phyloP scores from a whole-genome alignment of 2,888 invertebrate genomes.

The Lepidocyrtinus sp. region DNA sequence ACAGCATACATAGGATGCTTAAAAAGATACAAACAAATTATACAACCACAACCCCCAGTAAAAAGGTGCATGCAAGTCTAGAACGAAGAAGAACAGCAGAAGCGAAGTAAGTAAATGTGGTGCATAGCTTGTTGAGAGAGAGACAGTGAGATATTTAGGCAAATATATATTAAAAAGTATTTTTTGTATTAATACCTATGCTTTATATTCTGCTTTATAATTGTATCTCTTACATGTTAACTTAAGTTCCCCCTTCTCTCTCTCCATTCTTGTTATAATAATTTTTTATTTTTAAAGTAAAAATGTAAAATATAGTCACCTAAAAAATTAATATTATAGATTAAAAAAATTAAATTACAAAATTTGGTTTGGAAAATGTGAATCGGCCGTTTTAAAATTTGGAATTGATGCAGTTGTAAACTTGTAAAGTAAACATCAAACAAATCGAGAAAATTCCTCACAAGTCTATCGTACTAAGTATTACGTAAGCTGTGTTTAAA shows the following conservation, averaged over 20 bases:
- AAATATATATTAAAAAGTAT: not conserved
- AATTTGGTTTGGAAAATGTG: no score
- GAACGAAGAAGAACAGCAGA: slow-evolving; percentile 21
- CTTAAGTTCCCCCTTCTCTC: slow-evolving; percentile 49
- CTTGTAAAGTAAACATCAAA: no score
- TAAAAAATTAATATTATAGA: slow-evolving; percentile 25
- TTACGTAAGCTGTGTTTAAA: no score
- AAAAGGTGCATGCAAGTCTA: not conserved
- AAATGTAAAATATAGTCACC: slow-evolving; percentile 30
- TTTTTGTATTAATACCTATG: not conserved
- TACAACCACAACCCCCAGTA: not conserved
- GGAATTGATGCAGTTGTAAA: no score
- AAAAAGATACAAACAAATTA: slow-evolving; percentile 6
- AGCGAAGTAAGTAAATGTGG: no score
- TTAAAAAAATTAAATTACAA: slow-evolving; percentile 5
- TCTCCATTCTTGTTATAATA: slow-evolving; percentile 48
- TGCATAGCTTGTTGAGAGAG: not conserved
- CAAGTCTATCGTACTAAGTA: no score
- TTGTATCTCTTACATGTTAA: slow-evolving; percentile 43
- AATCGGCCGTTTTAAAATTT: no score
- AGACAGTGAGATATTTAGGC: not conserved
- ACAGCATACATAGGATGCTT: no score
- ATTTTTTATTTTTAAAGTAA: slow-evolving; percentile 29
- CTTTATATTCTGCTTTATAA: slow-evolving; percentile 7
- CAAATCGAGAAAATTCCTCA: no score